These are phyloP conservation scores for Aurelia aurita complex sp. Pacific DNA, from an alignment of 30 jellyfish, hydroid and myxozoan species.

Conservation along the genomic window DNA sequence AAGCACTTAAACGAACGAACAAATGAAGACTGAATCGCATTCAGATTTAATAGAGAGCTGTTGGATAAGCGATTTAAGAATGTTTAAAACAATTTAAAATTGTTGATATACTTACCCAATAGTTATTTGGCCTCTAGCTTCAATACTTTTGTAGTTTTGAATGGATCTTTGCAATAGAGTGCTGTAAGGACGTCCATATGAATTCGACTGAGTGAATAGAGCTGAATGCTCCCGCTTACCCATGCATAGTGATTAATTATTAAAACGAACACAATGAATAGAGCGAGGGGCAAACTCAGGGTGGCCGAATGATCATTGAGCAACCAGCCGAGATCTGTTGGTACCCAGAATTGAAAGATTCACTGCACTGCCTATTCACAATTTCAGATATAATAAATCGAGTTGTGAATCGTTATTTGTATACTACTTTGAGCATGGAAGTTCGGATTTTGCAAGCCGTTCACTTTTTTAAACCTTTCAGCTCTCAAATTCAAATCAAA, in stretches of 20 bases:
- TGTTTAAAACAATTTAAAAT: slow-evolving; percentile 50
- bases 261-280: slow-evolving; percentile 81
- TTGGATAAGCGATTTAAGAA: slow-evolving; percentile 56
- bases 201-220: slow-evolving; percentile 81
- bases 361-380: slow-evolving; percentile 65
- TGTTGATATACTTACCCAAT: slow-evolving; percentile 80
- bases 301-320: slow-evolving; percentile 71
- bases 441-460: slow-evolving; percentile 57
- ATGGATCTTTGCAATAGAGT: slow-evolving; percentile 63
- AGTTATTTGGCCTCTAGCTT: slow-evolving; percentile 57
- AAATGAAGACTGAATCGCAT: slow-evolving; percentile 31
- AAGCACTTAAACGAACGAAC: slow-evolving; percentile 6
- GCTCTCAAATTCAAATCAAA: no score
- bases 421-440: slow-evolving; percentile 60
- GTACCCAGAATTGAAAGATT: slow-evolving; percentile 57
- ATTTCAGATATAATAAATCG: slow-evolving; percentile 44
- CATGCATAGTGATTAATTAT: slow-evolving; percentile 66
- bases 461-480: neutral
- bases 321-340: slow-evolving; percentile 77
- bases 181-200: slow-evolving; percentile 84
- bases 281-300: slow-evolving; percentile 73
- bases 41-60: slow-evolving; percentile 42
- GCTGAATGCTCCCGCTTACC: slow-evolving; percentile 84
- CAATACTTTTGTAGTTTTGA: slow-evolving; percentile 30
- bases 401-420: slow-evolving; percentile 34